Evolutionary conservation across 2,113 vertebrate species (phyloP).

Genomic region (Rattus norvegicus): GRCr8 NC_086024.1:52306001-52306500

Average conservation of each 20-base stretch:
- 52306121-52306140: not conserved
- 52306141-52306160: not conserved
- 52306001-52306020: no score
- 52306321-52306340: not conserved
- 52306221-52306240: not conserved
- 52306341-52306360: not conserved
- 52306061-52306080: no score
- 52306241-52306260: not conserved
- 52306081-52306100: no score
- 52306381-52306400: not conserved
- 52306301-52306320: not conserved
- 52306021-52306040: no score
- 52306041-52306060: not conserved
- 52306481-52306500: not conserved
- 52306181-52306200: no score
- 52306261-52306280: not conserved
- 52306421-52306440: not conserved
- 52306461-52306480: not conserved
- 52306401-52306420: not conserved
- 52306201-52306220: not conserved
- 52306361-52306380: not conserved
- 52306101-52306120: not conserved
- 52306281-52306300: not conserved
- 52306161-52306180: not conserved
- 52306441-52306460: not conserved